Evolutionary conservation across 2,113 vertebrate genomes (phyloP).

Genomic region (Coreoperca whiteheadi): DNA sequence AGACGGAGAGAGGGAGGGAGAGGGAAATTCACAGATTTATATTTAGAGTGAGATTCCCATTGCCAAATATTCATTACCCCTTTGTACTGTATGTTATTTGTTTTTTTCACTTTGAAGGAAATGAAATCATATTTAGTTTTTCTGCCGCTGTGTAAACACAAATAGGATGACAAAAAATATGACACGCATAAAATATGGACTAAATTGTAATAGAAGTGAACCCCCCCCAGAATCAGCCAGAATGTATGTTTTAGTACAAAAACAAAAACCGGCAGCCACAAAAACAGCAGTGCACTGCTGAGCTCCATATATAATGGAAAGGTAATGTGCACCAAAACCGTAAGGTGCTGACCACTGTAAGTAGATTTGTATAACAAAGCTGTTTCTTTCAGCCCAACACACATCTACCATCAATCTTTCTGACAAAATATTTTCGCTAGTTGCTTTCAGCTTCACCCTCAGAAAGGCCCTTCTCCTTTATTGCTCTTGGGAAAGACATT

Average conservation of each 20-base stretch:
- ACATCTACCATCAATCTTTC: background rate
- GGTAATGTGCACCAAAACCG: background rate
- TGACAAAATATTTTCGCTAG: background rate
- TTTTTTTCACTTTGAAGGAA: constrained; percentile 32
- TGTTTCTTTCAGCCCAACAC: constrained; percentile 8
- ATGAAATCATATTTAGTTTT: constrained; percentile 43
- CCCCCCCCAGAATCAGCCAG: background rate
- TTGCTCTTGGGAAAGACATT: constrained; percentile 3
- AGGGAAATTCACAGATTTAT: constrained; percentile 37
- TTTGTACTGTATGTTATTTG: constrained; percentile 12
- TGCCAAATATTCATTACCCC: constrained; percentile 31
- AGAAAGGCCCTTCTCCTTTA: constrained; percentile 3
- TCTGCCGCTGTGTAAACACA: background rate
- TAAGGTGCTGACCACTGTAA: constrained; percentile 14
- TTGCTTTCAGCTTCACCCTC: background rate
- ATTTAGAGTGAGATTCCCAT: constrained; percentile 33
- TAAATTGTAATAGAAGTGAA: background rate
- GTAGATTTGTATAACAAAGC: background rate
- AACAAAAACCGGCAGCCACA: background rate
- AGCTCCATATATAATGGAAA: constrained; percentile 4
- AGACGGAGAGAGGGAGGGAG: background rate
- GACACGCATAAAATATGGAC: background rate
- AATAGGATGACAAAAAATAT: constrained; percentile 25
- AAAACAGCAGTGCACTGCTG: background rate
- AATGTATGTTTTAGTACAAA: background rate